Evolutionary conservation across 2,888 invertebrate genomes (phyloP).

Genomic region (Aphidoletes aphidimyza): DNA sequence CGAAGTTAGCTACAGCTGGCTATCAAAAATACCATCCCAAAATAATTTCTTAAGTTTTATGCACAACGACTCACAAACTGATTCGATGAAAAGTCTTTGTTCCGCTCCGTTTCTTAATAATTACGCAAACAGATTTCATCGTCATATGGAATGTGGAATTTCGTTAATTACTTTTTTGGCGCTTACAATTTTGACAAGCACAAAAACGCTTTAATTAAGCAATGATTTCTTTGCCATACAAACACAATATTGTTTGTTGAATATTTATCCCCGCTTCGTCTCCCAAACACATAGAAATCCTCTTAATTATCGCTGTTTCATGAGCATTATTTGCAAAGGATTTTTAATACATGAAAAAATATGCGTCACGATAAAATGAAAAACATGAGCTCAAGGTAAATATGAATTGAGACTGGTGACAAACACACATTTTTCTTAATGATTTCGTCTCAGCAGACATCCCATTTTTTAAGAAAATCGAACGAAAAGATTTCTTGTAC

Average conservation of each 20-base stretch:
- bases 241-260: slow-evolving; percentile 20
- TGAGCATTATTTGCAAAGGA: slow-evolving; percentile 13
- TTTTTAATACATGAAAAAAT: background rate
- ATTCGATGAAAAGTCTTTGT: background rate
- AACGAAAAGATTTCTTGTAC: background rate
- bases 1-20: background rate
- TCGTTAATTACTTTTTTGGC: slow-evolving; percentile 1
- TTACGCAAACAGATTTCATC: background rate
- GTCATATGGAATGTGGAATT: background rate
- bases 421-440: background rate
- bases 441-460: background rate
- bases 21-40: background rate
- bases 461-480: background rate
- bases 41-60: too few relatives aligned
- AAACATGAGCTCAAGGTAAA: background rate
- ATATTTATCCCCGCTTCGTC: background rate
- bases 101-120: background rate
- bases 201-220: slow-evolving; percentile 20
- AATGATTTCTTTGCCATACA: slow-evolving; percentile 1
- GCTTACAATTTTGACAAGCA: too few relatives aligned
- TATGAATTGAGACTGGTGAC: background rate
- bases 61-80: too few relatives aligned
- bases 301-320: background rate
- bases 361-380: too few relatives aligned
- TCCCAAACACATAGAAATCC: background rate